Percentiles rank a stretch among this genome's conserved stretches.
Conservation (phyloP, 2,113 vertebrate genomes). For the Nibea coibor region DNA sequence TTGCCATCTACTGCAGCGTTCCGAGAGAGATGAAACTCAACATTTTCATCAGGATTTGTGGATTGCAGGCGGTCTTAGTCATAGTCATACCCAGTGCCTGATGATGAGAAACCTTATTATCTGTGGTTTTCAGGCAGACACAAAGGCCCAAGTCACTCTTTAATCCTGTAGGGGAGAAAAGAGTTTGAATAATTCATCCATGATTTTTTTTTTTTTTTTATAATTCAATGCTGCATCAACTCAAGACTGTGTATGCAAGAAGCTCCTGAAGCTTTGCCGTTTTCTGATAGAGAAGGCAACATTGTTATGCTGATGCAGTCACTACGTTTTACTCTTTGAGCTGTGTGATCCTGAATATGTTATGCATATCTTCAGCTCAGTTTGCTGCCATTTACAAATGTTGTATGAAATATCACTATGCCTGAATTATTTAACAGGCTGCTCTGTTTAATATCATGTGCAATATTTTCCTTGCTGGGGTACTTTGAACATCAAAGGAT, state of each 20-base stretch:
- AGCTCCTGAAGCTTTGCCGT: slow-evolving; percentile 17
- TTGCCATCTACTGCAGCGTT: slow-evolving; percentile 23
- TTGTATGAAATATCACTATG: slow-evolving; percentile 39
- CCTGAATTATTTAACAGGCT: slow-evolving; percentile 59
- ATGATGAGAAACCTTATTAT: slow-evolving; percentile 56
- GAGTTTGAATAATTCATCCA: slow-evolving; percentile 71
- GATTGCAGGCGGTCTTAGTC: slow-evolving; percentile 54
- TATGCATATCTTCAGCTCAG: slow-evolving; percentile 14
- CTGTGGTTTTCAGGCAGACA: slow-evolving; percentile 52
- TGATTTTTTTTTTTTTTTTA: not conserved
- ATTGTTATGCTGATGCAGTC: slow-evolving; percentile 22
- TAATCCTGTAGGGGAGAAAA: slow-evolving; percentile 56
- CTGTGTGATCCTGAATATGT: slow-evolving; percentile 5
- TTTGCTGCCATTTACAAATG: slow-evolving; percentile 29
- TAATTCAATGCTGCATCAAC: slow-evolving; percentile 52
- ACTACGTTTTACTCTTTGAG: slow-evolving; percentile 13
- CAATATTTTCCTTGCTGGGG: slow-evolving; percentile 17
- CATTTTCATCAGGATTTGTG: slow-evolving; percentile 47
- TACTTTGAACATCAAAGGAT: slow-evolving; percentile 46
- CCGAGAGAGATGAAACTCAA: slow-evolving; percentile 4
- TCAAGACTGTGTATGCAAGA: not conserved
- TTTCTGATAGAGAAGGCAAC: slow-evolving; percentile 18
- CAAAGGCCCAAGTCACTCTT: slow-evolving; percentile 56
- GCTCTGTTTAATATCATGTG: slow-evolving; percentile 28
- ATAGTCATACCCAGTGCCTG: slow-evolving; percentile 16